phyloP scores from a whole-genome alignment of 2,888 invertebrate genomes.

The Beris morrisii region DNA sequence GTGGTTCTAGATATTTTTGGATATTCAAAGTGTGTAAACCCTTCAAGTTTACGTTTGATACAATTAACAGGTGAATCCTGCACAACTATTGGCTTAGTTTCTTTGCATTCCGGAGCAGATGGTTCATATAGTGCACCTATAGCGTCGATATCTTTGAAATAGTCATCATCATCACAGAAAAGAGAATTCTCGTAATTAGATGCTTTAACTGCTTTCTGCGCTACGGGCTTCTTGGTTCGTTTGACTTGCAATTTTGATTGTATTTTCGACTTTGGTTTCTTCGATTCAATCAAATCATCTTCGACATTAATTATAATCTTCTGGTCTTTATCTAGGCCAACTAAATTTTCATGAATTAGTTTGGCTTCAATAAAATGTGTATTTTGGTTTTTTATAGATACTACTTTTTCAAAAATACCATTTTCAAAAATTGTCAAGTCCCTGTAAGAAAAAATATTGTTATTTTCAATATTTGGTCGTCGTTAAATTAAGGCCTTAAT shows the following conservation, averaged over 20 bases:
- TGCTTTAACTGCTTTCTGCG: too few species aligned
- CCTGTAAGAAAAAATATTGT: constrained; percentile 40
- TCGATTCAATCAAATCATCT: constrained; percentile 14
- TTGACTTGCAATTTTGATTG: constrained; percentile 30
- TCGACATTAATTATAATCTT: constrained; percentile 36
- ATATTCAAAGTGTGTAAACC: constrained; percentile 8
- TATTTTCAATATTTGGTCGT: neutral
- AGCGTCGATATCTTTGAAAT: constrained; percentile 1
- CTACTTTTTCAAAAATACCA: constrained; percentile 55
- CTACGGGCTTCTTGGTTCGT: neutral
- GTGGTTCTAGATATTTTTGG: constrained; percentile 2
- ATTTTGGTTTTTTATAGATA: constrained; percentile 54
- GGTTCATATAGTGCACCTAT: neutral
- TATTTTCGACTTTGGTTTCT: constrained; percentile 24
- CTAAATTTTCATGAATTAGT: constrained; percentile 62
- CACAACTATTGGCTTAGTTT: neutral
- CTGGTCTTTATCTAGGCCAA: constrained; percentile 40
- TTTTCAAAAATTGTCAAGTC: constrained; percentile 56
- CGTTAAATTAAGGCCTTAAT: too few species aligned
- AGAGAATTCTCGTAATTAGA: neutral
- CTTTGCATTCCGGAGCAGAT: neutral
- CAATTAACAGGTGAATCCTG: neutral
- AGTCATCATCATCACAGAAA: constrained; percentile 17
- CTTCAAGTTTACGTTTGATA: constrained; percentile 21
- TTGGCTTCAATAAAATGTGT: constrained; percentile 59